Evolutionary conservation across 1,140 invertebrate species (phyloP).

Genomic region (Diabrotica virgifera): DNA sequence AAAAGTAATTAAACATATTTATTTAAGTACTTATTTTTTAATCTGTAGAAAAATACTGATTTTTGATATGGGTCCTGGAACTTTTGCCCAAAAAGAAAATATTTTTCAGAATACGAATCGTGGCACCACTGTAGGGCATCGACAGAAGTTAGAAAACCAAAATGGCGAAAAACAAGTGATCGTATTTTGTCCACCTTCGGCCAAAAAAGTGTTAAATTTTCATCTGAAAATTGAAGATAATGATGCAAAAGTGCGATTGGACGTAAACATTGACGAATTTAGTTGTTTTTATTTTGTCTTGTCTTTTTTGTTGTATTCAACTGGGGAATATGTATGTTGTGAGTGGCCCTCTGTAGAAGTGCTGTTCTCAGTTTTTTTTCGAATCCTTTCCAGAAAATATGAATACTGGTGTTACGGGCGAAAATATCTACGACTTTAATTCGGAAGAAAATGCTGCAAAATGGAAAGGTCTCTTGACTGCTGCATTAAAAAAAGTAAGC

Average conservation of each 20-base stretch:
- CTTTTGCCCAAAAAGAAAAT: too few species aligned
- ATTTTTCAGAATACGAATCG: too few species aligned
- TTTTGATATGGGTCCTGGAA: too few species aligned
- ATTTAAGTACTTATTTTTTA: too few species aligned
- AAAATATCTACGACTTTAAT: conserved; percentile 79
- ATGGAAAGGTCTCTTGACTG: conserved; percentile 86
- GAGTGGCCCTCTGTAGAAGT: conserved; percentile 12
- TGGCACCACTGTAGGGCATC: too few species aligned
- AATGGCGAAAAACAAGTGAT: conserved; percentile 29
- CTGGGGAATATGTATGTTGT: conserved; percentile 13
- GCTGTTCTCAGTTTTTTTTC: conserved; percentile 16
- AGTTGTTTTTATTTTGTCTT: conserved; percentile 9
- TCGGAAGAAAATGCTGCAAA: conserved; percentile 82
- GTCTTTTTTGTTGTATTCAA: conserved; percentile 10
- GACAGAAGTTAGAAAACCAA: conserved; percentile 18
- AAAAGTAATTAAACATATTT: too few species aligned
- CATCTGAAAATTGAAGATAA: conserved; percentile 14
- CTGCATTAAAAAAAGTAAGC: conserved; percentile 70
- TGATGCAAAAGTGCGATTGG: conserved; percentile 21
- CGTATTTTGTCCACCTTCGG: conserved; percentile 23
- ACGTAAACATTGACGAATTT: conserved; percentile 1
- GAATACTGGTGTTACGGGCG: conserved; percentile 41
- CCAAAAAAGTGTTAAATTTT: conserved; percentile 21
- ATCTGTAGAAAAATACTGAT: too few species aligned
- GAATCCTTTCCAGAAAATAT: conserved; percentile 26